Evolutionary conservation across 1,140 invertebrate species (phyloP), one percentile per base, ranked within the genome.

Genomic region (Piezodorus guildinii): DNA sequence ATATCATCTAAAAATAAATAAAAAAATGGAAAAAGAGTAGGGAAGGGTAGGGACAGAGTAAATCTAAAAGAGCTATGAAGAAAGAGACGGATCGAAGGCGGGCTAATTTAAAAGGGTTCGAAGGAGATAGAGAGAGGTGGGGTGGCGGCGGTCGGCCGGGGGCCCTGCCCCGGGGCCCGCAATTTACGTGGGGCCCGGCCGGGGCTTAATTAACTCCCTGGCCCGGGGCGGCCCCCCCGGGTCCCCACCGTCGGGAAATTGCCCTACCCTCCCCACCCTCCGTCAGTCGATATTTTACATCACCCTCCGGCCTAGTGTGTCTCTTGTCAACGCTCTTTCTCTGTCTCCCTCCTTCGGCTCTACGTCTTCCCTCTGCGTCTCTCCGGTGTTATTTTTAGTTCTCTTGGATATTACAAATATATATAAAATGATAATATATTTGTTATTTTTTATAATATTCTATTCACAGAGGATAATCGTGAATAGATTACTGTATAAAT

Each of bases 61-160:
- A 21, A 49, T 49, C 34, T 39, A 39, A 49, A 21, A 49, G 46
- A 49, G 46, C n/a, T 19, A 49, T 49, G 46, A 49, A 49, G 46
- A 49, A 49, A 49, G 46, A 49, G 46, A 21, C 52, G 14, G 52
- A 56, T 56, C 52, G 52, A 56, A 56, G 19, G 17, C 17, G 52
- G 52, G 52, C 52, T 56, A 56, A 56, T 56, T 56, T 56, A 56
- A 56, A 56, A 56, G 52, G 52, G 52, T 56, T 25, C 19, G 17
- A 6, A 10, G 17, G 52, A 25, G 46, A 19, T 21, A 17, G 17
- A 19, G 52, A 23, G 52, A 21, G 23, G 21, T 49, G 46, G 46
- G n/a, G 52, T 39, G 17, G 17, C 17, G 17, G 52, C 14, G 46
- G n/a, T 21, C 46, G 17, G 17, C 17, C 14, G 52, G 52, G 52